Conservation (phyloP, 2,113 vertebrate species). For the Phainopepla nitens region DNA sequence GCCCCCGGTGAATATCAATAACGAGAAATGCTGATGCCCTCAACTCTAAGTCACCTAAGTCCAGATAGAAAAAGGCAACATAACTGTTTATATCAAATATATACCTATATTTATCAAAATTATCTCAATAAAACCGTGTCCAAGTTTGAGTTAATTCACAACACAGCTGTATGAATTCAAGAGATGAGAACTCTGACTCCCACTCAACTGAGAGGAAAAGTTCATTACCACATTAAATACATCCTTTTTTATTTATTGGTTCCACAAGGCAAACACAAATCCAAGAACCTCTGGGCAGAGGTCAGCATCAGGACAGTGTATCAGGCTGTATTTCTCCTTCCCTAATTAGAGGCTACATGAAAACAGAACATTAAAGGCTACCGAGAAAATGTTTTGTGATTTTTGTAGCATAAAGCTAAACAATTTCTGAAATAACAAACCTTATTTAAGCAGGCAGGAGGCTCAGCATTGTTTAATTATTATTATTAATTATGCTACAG, state of each 20-base stretch:
- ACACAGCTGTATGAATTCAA: neutral
- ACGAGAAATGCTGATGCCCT: conserved; percentile 76
- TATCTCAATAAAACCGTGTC: neutral
- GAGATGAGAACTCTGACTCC: neutral
- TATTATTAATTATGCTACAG: neutral
- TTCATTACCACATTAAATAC: neutral
- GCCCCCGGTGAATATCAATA: conserved; percentile 75
- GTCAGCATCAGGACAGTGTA: neutral
- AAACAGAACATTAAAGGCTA: neutral
- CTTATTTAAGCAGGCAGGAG: neutral
- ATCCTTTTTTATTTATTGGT: neutral
- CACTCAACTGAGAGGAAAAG: neutral
- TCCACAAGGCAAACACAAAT: neutral
- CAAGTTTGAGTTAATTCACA: neutral
- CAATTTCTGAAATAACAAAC: neutral
- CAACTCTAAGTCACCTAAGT: conserved; percentile 82
- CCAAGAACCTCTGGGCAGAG: neutral
- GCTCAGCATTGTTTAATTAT: neutral
- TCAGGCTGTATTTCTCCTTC: neutral
- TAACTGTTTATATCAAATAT: neutral
- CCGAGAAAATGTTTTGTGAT: neutral
- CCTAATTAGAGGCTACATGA: neutral
- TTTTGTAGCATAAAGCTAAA: neutral
- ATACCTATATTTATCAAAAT: neutral
- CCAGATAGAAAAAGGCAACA: neutral